These are phyloP conservation scores for Cyphomyrus discorhynchus DNA, from an alignment of 2,113 vertebrate genomes.

Conservation along the genomic window DNA sequence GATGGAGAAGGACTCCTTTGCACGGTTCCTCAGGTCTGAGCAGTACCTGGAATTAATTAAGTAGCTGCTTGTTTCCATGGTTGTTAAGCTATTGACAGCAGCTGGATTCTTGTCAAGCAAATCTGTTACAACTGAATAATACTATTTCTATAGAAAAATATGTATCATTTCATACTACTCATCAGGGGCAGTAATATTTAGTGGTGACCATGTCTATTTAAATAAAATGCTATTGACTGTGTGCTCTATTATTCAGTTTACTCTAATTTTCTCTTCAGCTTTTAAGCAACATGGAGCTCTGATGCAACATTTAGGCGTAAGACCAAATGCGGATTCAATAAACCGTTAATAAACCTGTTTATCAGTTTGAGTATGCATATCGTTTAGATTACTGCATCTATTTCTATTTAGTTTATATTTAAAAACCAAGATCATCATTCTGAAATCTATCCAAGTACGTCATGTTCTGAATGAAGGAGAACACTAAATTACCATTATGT, in stretches of 20 bases:
- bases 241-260: background rate
- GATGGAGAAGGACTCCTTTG: conserved; percentile 96
- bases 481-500: background rate
- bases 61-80: conserved; percentile 49
- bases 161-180: background rate
- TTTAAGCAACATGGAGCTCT: background rate
- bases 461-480: background rate
- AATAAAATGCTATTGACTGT: background rate
- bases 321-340: background rate
- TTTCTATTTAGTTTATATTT: background rate
- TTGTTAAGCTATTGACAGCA: background rate
- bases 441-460: background rate
- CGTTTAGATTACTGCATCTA: background rate
- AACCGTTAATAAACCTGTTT: background rate
- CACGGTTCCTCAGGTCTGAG: conserved; percentile 81
- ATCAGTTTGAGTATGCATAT: background rate
- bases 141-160: background rate
- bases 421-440: background rate
- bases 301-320: background rate
- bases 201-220: background rate
- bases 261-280: background rate
- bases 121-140: background rate
- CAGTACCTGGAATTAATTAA: conserved; percentile 78
- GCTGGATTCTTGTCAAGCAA: background rate
- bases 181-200: background rate